Evolutionary conservation across 1,140 invertebrate species (phyloP).

Genomic region (Panagrolaimus sp.): DNA sequence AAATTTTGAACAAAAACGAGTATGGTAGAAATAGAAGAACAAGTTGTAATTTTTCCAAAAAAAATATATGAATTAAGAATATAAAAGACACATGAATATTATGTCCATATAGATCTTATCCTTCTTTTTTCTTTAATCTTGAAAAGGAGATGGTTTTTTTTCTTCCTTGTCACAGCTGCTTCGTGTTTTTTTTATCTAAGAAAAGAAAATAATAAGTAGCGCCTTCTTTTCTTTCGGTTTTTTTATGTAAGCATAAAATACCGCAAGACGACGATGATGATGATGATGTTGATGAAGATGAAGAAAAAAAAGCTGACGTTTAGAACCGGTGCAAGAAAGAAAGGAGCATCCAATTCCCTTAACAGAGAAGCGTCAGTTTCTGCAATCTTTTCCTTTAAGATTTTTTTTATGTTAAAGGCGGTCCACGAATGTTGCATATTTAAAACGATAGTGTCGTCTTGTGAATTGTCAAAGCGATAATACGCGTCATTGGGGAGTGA

Average conservation of each 20-base stretch:
- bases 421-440: background rate
- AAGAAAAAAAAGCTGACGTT: background rate
- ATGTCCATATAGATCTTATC: background rate
- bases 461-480: conserved; percentile 15
- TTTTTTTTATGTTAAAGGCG: background rate
- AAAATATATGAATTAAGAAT: conserved; percentile 1
- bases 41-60: background rate
- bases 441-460: background rate
- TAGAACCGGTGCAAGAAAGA: background rate
- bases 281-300: background rate
- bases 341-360: background rate
- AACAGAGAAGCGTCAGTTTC: background rate
- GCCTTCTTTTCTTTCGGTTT: too few relatives aligned
- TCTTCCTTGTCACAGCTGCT: too few relatives aligned
- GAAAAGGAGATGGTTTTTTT: conserved; percentile 3
- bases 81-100: background rate
- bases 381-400: background rate
- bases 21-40: too few relatives aligned
- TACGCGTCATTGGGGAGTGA: conserved; percentile 14
- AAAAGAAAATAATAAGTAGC: too few relatives aligned
- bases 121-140: background rate
- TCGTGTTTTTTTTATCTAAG: too few relatives aligned
- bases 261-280: background rate
- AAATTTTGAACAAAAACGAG: background rate
- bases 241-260: too few relatives aligned